Percentiles rank a stretch among this genome's conserved stretches.
Conservation (phyloP, 2,797 vertebrate species). For the Vultur gryphus region DNA sequence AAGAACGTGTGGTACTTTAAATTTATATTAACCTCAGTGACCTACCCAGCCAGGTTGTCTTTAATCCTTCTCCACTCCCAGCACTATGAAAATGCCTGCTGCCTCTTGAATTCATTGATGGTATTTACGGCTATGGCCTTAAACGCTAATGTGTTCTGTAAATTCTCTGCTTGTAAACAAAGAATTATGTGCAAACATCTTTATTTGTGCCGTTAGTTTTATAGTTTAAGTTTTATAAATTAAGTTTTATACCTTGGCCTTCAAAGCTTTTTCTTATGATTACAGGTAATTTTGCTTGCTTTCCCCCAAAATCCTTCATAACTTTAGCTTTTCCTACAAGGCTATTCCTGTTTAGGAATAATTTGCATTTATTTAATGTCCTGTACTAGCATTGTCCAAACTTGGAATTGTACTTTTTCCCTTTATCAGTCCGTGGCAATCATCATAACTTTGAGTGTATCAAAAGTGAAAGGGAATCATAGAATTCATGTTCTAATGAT, state of each 20-base stretch:
- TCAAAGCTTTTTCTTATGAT: background rate
- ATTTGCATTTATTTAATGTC: background rate
- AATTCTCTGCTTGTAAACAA: background rate
- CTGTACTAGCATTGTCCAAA: background rate
- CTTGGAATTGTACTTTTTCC: background rate
- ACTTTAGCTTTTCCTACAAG: background rate
- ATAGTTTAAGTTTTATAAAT: background rate
- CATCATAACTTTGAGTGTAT: background rate
- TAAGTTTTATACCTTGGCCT: background rate
- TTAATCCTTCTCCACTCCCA: background rate
- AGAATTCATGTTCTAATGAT: background rate
- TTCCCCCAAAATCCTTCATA: background rate
- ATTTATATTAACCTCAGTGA: background rate
- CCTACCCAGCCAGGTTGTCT: background rate
- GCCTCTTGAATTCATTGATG: background rate
- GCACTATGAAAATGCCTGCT: background rate
- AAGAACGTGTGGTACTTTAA: background rate
- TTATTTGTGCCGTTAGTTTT: background rate
- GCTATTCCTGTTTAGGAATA: background rate
- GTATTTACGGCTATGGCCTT: background rate
- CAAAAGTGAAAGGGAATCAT: background rate
- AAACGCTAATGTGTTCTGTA: rapidly evolving
- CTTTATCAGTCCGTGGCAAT: background rate
- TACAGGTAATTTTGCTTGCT: background rate
- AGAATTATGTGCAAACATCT: background rate